Evolutionary conservation across 2,113 vertebrate species (phyloP).

Genomic region (Silurus glanis): DNA sequence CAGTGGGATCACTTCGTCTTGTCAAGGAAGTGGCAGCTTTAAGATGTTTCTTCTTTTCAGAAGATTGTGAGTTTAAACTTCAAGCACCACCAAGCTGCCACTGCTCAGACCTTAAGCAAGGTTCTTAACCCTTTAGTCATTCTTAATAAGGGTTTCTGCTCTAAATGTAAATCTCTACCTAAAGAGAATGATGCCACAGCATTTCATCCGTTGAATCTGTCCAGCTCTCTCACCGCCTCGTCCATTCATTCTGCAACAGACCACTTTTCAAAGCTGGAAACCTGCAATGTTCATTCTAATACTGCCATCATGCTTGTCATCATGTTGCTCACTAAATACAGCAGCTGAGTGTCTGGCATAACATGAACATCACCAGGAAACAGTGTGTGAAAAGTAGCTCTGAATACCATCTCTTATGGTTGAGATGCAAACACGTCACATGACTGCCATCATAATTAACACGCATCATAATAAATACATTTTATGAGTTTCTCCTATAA

Average conservation of each 20-base stretch:
- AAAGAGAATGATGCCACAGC: not conserved
- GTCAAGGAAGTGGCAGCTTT: no score
- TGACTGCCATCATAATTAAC: not conserved
- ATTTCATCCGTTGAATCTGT: not conserved
- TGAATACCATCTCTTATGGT: not conserved
- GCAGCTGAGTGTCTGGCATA: not conserved
- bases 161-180: no score
- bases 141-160: no score
- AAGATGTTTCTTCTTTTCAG: no score
- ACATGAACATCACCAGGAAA: not conserved
- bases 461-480: not conserved
- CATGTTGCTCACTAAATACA: not conserved
- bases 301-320: not conserved
- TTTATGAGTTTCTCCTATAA: not conserved
- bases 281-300: not conserved
- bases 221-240: not conserved
- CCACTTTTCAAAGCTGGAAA: not conserved
- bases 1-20: not conserved
- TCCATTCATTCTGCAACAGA: not conserved
- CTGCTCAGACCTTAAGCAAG: no score
- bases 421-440: not conserved
- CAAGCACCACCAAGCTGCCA: no score
- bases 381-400: not conserved
- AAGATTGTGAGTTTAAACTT: no score
- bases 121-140: no score